Evolutionary conservation across 2,113 vertebrate genomes (phyloP).

Genomic region (Copsychus sechellarum): DNA sequence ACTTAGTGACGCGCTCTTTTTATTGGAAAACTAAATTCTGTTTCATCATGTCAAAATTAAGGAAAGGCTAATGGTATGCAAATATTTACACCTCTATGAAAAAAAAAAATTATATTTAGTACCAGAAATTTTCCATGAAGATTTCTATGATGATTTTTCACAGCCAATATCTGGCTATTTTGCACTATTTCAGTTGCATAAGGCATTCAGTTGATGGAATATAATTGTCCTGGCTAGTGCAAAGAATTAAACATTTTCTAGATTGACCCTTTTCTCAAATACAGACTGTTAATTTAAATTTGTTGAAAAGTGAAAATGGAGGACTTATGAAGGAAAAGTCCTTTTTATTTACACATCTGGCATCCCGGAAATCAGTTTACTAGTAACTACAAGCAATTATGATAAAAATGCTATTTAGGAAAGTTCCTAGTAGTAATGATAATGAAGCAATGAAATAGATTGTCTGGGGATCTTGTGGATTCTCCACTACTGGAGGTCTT

Average conservation of each 20-base stretch:
- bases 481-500: constrained; percentile 28
- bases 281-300: neutral
- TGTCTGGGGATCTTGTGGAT: constrained; percentile 31
- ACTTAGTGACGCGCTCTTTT: neutral
- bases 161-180: neutral
- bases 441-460: constrained; percentile 42
- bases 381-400: constrained; percentile 14
- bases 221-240: neutral
- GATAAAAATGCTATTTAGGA: constrained; percentile 9
- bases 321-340: neutral
- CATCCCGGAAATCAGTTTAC: neutral
- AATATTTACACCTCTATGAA: neutral
- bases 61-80: neutral
- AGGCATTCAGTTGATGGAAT: neutral
- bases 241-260: neutral
- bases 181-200: neutral
- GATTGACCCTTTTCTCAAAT: neutral
- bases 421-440: constrained; percentile 28
- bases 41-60: neutral
- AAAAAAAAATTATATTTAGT: neutral
- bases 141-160: neutral
- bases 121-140: neutral
- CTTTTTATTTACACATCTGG: constrained; percentile 10
- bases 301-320: neutral
- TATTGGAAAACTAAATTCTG: neutral